phyloP scores from a whole-genome alignment of 2,797 vertebrate genomes.

The Diglossa cyanea region DNA sequence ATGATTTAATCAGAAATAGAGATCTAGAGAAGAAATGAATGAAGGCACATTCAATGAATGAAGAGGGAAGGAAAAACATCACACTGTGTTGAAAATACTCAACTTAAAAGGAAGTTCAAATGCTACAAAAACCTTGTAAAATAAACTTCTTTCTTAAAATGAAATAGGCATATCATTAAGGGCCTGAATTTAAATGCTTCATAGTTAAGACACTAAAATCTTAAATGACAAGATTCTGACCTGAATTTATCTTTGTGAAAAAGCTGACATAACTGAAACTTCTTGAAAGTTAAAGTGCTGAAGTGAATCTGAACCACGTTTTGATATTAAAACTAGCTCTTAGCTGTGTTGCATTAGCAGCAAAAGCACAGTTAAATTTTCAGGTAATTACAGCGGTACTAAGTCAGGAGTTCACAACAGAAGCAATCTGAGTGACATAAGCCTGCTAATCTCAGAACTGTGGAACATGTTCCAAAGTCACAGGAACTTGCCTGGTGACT shows the following conservation, averaged over 20 bases:
- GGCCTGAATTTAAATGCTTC: not conserved
- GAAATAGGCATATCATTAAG: not conserved
- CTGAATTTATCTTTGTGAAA: not conserved
- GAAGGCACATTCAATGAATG: not conserved
- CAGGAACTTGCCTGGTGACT: not conserved
- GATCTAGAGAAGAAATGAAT: not conserved
- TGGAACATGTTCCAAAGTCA: not conserved
- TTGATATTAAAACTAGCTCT: not conserved
- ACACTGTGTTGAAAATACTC: not conserved
- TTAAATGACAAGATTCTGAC: not conserved
- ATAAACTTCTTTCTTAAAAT: not conserved
- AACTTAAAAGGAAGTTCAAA: conserved; percentile 1
- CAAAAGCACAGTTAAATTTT: not conserved
- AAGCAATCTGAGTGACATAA: not conserved
- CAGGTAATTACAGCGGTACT: not conserved
- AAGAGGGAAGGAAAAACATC: not conserved
- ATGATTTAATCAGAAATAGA: not conserved
- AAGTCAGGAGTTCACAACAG: not conserved
- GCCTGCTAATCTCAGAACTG: not conserved
- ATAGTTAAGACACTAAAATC: not conserved
- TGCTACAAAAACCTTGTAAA: not conserved
- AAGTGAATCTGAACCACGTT: not conserved
- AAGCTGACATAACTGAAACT: not conserved
- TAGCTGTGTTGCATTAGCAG: not conserved
- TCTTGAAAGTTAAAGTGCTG: not conserved